These are phyloP conservation scores for Scatophagus argus DNA, from an alignment of 2,113 vertebrate species.

Conservation along the genomic window DNA sequence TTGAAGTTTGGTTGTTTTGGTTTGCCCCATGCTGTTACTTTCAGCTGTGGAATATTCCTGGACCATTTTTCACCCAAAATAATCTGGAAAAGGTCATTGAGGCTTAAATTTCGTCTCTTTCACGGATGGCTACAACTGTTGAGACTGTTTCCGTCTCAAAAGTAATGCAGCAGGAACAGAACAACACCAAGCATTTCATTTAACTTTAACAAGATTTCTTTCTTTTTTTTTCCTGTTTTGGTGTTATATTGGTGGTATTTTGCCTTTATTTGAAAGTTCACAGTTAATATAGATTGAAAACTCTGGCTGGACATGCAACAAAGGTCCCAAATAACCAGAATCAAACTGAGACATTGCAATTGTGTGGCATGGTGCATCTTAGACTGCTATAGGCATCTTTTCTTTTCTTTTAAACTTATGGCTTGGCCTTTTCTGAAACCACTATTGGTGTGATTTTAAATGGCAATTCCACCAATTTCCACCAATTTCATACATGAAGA, in stretches of 20 bases:
- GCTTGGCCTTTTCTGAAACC: neutral
- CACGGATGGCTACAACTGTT: neutral
- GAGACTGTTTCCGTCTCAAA: constrained; percentile 17
- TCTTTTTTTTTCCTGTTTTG: neutral
- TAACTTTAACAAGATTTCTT: neutral
- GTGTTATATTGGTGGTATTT: neutral
- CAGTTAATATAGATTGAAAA: neutral
- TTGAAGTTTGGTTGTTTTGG: constrained; percentile 58
- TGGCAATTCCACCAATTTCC: neutral
- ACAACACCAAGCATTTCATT: constrained; percentile 14
- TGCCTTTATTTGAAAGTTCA: neutral
- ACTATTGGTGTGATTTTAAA: neutral
- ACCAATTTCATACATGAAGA: neutral
- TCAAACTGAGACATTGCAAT: too few species aligned
- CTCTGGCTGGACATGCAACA: neutral
- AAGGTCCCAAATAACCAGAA: too few species aligned
- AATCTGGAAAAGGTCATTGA: constrained; percentile 30
- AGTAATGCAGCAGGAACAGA: constrained; percentile 25
- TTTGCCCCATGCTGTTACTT: constrained; percentile 16
- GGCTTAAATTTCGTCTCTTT: constrained; percentile 25
- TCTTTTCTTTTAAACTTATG: neutral
- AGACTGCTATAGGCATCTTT: neutral
- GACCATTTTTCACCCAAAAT: constrained; percentile 23
- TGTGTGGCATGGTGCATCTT: neutral
- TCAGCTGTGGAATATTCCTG: constrained; percentile 23